phyloP scores from a whole-genome alignment of 2,113 vertebrate genomes.

The Regulus satrapa region DNA sequence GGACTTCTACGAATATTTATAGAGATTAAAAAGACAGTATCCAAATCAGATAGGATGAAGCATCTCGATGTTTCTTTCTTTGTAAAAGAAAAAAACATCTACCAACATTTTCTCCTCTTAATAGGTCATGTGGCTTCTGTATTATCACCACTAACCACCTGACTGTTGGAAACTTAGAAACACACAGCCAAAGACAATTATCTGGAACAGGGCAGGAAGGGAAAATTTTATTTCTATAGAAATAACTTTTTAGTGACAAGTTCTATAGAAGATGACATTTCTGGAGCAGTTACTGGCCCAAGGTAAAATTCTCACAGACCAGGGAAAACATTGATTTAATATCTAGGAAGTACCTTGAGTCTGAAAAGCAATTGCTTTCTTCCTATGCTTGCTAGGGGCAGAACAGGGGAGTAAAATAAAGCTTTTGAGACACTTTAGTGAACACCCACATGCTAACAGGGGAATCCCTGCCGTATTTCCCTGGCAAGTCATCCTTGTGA shows the following conservation, averaged over 20 bases:
- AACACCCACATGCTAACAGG: background rate
- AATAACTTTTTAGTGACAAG: background rate
- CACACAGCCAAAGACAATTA: background rate
- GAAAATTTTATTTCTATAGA: background rate
- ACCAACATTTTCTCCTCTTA: background rate
- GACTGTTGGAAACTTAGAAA: background rate
- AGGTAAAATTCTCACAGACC: background rate
- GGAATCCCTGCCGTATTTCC: background rate
- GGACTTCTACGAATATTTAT: background rate
- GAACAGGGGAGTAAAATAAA: background rate
- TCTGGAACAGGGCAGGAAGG: background rate
- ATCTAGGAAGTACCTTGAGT: background rate
- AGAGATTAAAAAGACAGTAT: background rate
- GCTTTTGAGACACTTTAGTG: background rate
- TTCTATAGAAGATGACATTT: background rate
- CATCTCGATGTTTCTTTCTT: background rate
- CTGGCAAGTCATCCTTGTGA: background rate
- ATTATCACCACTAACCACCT: background rate
- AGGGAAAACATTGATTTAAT: background rate
- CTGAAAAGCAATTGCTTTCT: background rate
- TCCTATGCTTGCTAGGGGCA: background rate
- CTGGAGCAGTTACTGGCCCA: slow-evolving; percentile 43
- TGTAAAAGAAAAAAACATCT: background rate
- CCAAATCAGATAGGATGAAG: background rate
- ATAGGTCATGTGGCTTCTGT: background rate